Evolutionary conservation across 2,888 invertebrate genomes (phyloP), one percentile per base, ranked within the genome.

Genomic region (Idaea aversata): DNA sequence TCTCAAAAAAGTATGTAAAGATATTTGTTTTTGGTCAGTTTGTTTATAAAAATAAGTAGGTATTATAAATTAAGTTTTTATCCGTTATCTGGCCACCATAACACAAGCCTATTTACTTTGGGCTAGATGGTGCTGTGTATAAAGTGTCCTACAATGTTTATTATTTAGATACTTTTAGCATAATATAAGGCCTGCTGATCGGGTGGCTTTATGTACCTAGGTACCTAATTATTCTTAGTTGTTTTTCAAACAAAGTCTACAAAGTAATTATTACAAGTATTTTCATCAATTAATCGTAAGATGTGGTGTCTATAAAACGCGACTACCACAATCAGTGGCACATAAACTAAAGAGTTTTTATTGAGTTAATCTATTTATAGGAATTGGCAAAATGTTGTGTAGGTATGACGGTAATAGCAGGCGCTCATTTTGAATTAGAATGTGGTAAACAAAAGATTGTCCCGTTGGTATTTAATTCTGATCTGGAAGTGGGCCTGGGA

Each of bases 221-320:
- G n/a, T n/a, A 25, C 25, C 25, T 2, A 25, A 25, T 1, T 25
- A 25, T 47, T 13, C 36, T 10, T 36, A 36, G 36, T 36, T 7
- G 6, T 10, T 36, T 7, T 10, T 47, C 13, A 13, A 13, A 7
- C 13, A 47, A 47, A 13, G 4, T 7, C 10, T 10, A 10, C 10
- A 7, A 10, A 5, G 3, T 13, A 13, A 47, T 6, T 47, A 10
- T 47, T 47, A 47, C 47, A 47, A 47, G 13, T 13, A 47, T 25
- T 25, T 25, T 47, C 47, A 47, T 13, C 47, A 47, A 47, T 47
- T 47, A 47, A 47, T 13, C 47, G 47, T 47, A 47, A 47, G 13
- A 10, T 38, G 36, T 59, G 63, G 36, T 38, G 59, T 57, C 47
- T 61, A 60, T 62, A 63, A 66, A 63, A 35, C 59, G 62, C 25